Percentiles rank a stretch among this genome's conserved stretches.
Conservation (phyloP, 1,140 invertebrate genomes). For the Sycobia sp. region DNA sequence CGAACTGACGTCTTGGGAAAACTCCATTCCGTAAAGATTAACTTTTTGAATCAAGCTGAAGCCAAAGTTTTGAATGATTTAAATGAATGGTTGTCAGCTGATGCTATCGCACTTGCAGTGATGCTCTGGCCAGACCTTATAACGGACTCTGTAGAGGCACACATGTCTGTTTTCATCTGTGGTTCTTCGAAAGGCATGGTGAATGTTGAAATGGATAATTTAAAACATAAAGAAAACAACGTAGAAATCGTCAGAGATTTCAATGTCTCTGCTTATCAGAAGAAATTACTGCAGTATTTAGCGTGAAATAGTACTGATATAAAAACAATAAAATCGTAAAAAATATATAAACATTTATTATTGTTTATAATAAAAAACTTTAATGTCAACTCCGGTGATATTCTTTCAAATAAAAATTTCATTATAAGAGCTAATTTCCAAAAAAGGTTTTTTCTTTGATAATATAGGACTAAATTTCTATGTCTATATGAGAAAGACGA, state of each 20-base stretch:
- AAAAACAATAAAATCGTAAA: too few species aligned
- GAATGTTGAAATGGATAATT: slow-evolving; percentile 20
- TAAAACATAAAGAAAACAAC: slow-evolving; percentile 18
- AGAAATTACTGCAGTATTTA: slow-evolving; percentile 20
- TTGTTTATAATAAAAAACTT: too few species aligned
- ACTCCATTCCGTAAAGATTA: slow-evolving; percentile 46
- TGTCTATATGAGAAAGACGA: too few species aligned
- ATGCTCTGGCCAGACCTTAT: slow-evolving; percentile 48
- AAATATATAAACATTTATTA: too few species aligned
- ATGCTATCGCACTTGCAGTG: slow-evolving; percentile 45
- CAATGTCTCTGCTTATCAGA: slow-evolving; percentile 12
- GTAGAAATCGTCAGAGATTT: slow-evolving; percentile 35
- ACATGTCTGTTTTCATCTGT: slow-evolving; percentile 27
- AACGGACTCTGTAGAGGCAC: slow-evolving; percentile 26
- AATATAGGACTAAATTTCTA: too few species aligned
- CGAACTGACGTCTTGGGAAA: slow-evolving; percentile 51
- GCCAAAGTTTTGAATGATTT: slow-evolving; percentile 25
- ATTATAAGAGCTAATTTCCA: too few species aligned
- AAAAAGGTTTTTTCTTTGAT: too few species aligned
- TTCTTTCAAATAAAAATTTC: too few species aligned
- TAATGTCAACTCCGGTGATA: too few species aligned
- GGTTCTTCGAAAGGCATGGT: slow-evolving; percentile 35
- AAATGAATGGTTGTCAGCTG: slow-evolving; percentile 44
- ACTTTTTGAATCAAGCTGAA: slow-evolving; percentile 61
- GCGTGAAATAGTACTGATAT: too few species aligned